These are phyloP conservation scores for Cassiopea andromeda DNA, from an alignment of 30 jellyfish, hydroid and myxozoan species.

Conservation along the genomic window DNA sequence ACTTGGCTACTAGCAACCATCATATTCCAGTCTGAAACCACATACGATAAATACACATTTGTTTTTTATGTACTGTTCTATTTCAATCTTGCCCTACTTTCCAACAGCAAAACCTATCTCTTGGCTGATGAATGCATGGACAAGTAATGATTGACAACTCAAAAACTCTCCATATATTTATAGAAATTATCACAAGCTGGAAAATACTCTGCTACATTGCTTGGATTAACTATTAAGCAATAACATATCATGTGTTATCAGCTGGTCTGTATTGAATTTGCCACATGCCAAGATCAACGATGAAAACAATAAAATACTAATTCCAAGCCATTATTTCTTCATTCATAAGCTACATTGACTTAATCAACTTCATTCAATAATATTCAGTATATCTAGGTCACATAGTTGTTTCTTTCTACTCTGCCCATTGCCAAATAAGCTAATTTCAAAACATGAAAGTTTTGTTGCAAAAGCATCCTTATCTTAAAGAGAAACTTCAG, in stretches of 20 bases:
- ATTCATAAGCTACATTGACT: not conserved
- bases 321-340: not conserved
- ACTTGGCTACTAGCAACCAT: no score
- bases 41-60: no score
- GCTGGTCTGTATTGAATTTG: not conserved
- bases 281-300: constrained; percentile 25
- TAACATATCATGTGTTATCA: not conserved
- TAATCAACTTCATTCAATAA: not conserved
- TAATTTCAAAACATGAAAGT: not conserved
- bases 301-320: not conserved
- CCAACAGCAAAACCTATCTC: no score
- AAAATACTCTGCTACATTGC: not conserved
- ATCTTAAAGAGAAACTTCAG: no score
- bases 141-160: no score
- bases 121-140: no score
- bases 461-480: no score
- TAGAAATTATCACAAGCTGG: not conserved
- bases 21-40: no score
- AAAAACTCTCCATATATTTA: no score
- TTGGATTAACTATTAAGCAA: not conserved
- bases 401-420: not conserved
- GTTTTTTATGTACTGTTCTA: no score
- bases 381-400: not conserved
- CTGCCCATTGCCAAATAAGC: not conserved
- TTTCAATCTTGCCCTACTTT: no score